Conservation (phyloP, 2,888 invertebrate species). For the Stratiomys singularior region DNA sequence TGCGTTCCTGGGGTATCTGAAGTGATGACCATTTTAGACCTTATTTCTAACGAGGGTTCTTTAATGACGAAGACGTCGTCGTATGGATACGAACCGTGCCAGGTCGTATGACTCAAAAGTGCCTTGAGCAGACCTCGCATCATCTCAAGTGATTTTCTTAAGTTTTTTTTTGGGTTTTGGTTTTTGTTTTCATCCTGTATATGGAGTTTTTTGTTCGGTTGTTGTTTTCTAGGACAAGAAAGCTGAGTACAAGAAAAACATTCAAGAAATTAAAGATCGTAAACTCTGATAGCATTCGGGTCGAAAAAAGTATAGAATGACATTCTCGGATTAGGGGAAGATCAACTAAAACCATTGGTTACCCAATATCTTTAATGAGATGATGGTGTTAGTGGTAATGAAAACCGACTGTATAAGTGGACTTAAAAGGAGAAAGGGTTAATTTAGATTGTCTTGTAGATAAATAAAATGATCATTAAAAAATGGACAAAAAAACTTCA, state of each 20-base stretch:
- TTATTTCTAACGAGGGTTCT: neutral
- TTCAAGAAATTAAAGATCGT: neutral
- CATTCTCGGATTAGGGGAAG: conserved; percentile 1
- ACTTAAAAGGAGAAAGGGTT: neutral
- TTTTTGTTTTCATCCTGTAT: too few relatives aligned
- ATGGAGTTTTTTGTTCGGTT: neutral
- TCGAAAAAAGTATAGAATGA: neutral
- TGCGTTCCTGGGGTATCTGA: neutral
- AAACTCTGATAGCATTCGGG: neutral
- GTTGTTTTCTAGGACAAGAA: too few relatives aligned
- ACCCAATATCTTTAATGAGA: conserved; percentile 3
- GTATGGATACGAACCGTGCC: too few relatives aligned
- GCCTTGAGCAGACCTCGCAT: neutral
- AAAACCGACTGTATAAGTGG: conserved; percentile 1
- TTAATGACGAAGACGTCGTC: neutral
- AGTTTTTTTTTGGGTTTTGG: too few relatives aligned
- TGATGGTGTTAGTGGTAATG: conserved; percentile 11
- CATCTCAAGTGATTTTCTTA: neutral
- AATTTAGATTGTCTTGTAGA: neutral
- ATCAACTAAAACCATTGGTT: neutral
- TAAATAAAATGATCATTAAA: neutral
- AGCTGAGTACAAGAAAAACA: neutral
- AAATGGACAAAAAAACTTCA: too few relatives aligned
- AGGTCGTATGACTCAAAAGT: neutral
- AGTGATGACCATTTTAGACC: neutral